These are phyloP conservation scores for Euplagia quadripunctaria DNA, from an alignment of 2,888 invertebrate genomes.

Conservation along the genomic window DNA sequence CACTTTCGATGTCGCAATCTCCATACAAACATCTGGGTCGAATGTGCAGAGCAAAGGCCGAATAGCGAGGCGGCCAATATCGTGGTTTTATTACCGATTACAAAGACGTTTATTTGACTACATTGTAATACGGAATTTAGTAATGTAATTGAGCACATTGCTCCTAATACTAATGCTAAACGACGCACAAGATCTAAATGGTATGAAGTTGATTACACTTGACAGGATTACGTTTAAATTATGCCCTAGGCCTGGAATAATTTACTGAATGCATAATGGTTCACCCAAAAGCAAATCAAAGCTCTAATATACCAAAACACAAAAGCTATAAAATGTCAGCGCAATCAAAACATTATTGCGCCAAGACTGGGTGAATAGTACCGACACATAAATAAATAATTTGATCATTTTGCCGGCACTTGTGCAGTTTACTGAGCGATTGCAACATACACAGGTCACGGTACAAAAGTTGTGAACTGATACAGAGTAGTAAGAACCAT, in stretches of 20 bases:
- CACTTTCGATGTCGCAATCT: conserved; percentile 63
- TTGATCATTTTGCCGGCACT: conserved; percentile 56
- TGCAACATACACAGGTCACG: conserved; percentile 55
- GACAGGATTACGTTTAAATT: neutral
- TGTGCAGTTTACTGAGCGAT: conserved; percentile 57
- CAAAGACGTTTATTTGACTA: conserved; percentile 30
- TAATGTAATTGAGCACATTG: conserved; percentile 20
- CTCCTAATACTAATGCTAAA: neutral
- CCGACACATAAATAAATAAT: conserved; percentile 54
- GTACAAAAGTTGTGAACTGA: conserved; percentile 25
- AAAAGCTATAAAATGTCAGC: conserved; percentile 30
- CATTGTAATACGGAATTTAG: conserved; percentile 41
- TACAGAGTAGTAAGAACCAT: conserved; percentile 16
- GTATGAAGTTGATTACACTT: neutral
- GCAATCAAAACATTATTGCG: conserved; percentile 38
- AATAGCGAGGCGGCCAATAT: conserved; percentile 51
- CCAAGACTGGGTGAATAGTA: conserved; percentile 41
- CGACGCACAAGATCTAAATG: neutral
- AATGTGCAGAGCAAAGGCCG: conserved; percentile 50
- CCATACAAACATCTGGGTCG: conserved; percentile 49
- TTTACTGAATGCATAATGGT: conserved; percentile 2
- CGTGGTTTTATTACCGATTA: conserved; percentile 48
- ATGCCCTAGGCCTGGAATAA: conserved; percentile 4
- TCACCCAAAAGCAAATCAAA: conserved; percentile 3
- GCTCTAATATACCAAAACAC: conserved; percentile 8